phyloP scores from a whole-genome alignment of 2,113 vertebrate genomes.

The Cavia aperea region DNA sequence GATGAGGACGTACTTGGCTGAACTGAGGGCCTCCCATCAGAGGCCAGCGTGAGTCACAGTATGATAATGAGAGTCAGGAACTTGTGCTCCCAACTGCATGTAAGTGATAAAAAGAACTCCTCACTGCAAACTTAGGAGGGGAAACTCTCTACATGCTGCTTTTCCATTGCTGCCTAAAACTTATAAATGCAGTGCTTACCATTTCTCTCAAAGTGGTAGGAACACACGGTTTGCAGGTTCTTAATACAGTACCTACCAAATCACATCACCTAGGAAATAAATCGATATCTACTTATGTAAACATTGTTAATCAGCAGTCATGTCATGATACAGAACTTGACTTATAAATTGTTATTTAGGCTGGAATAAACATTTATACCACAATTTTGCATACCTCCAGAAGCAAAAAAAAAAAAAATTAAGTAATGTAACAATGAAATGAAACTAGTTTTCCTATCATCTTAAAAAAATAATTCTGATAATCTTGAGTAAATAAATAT shows the following conservation, averaged over 20 bases:
- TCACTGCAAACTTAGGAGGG: slow-evolving; percentile 16
- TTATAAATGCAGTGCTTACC: neutral
- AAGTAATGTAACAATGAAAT: neutral
- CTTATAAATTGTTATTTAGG: neutral
- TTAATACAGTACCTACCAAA: neutral
- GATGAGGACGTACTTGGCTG: neutral
- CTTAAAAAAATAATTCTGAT: slow-evolving; percentile 5
- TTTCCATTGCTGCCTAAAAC: slow-evolving; percentile 14
- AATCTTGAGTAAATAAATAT: neutral
- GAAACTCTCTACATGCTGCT: slow-evolving; percentile 32
- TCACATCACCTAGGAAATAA: neutral
- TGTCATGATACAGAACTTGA: neutral
- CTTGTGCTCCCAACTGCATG: neutral
- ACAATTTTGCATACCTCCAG: neutral
- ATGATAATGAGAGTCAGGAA: neutral
- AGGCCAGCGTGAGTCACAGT: neutral
- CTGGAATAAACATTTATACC: neutral
- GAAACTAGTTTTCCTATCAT: neutral
- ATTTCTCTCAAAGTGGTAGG: neutral
- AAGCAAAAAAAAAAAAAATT: neutral
- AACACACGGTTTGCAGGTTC: neutral
- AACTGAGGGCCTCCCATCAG: neutral
- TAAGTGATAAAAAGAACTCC: neutral
- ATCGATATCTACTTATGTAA: neutral
- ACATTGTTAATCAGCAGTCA: neutral